Percentiles rank a stretch among this genome's conserved stretches.
Evolutionary conservation across 2,888 invertebrate genomes (phyloP).

Genomic region (Hemistola chrysoprasaria): DNA sequence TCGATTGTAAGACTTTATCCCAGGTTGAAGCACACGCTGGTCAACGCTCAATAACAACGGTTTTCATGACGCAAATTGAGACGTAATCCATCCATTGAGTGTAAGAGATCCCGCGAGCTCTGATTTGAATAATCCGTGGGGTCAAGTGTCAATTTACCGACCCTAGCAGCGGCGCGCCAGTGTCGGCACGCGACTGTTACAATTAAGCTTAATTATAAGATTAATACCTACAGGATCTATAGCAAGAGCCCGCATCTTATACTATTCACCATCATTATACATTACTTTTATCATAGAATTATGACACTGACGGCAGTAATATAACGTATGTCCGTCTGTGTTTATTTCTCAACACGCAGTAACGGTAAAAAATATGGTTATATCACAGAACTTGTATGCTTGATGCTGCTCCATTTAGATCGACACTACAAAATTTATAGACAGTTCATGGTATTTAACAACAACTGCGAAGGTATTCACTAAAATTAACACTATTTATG

Average conservation of each 20-base stretch:
- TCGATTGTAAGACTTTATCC: too few species aligned
- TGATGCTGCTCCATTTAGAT: too few species aligned
- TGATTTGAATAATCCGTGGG: slow-evolving; percentile 61
- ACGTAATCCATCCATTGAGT: slow-evolving; percentile 19
- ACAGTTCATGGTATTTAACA: too few species aligned
- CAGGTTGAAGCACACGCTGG: neutral
- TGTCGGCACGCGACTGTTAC: slow-evolving; percentile 40
- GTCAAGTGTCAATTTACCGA: slow-evolving; percentile 61
- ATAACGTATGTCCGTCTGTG: too few species aligned
- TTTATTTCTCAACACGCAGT: too few species aligned
- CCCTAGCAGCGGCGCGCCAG: slow-evolving; percentile 36
- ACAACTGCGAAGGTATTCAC: too few species aligned
- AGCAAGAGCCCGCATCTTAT: slow-evolving; percentile 28
- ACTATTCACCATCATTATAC: slow-evolving; percentile 38
- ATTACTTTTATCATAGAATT: too few species aligned
- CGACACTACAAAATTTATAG: too few species aligned
- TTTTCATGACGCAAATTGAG: slow-evolving; percentile 13
- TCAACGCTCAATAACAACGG: slow-evolving; percentile 1
- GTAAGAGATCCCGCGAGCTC: slow-evolving; percentile 32
- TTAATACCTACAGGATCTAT: slow-evolving; percentile 45
- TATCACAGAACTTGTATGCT: too few species aligned
- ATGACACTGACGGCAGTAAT: too few species aligned
- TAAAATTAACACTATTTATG: too few species aligned
- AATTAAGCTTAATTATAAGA: slow-evolving; percentile 62
- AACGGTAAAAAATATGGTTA: too few species aligned